These are phyloP conservation scores for Nothobranchius furzeri DNA, from an alignment of 2,113 vertebrate species.

Conservation along the genomic window DNA sequence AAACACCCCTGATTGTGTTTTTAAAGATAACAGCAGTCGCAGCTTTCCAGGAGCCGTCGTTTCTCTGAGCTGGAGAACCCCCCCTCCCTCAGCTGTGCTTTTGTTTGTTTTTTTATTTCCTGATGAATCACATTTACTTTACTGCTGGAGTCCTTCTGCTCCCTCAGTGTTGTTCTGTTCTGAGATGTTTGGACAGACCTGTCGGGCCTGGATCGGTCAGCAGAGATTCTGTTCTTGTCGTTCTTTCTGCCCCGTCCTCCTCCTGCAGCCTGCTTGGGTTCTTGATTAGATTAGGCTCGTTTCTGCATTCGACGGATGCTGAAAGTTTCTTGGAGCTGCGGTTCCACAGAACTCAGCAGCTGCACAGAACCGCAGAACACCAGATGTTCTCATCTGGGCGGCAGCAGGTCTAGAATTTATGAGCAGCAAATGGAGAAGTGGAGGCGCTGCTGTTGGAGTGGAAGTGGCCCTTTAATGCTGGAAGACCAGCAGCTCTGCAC, in stretches of 20 bases:
- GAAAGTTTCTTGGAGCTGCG: background rate
- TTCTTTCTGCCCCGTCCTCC: no score
- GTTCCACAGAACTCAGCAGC: constrained; percentile 2
- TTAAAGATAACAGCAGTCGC: background rate
- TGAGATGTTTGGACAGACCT: no score
- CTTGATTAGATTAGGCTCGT: background rate
- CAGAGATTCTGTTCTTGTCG: background rate
- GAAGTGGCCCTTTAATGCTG: constrained; percentile 28
- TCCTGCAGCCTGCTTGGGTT: background rate
- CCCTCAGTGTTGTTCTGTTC: no score
- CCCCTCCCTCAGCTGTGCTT: no score
- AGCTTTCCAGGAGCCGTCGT: constrained; percentile 8
- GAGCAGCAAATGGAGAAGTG: constrained; percentile 39
- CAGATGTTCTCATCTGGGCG: background rate
- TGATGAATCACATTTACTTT: no score
- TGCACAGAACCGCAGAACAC: background rate
- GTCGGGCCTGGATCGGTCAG: no score
- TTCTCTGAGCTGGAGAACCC: no score
- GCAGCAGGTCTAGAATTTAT: constrained; percentile 8
- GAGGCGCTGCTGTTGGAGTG: constrained; percentile 15
- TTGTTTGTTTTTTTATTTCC: no score
- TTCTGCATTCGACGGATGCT: background rate
- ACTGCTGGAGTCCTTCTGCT: no score
- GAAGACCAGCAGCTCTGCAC: constrained; percentile 10
- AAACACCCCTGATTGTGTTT: no score